Evolutionary conservation across 1,140 invertebrate genomes (phyloP), one percentile per base, ranked within the genome.

Genomic region (Trachelipus rathkii): DNA sequence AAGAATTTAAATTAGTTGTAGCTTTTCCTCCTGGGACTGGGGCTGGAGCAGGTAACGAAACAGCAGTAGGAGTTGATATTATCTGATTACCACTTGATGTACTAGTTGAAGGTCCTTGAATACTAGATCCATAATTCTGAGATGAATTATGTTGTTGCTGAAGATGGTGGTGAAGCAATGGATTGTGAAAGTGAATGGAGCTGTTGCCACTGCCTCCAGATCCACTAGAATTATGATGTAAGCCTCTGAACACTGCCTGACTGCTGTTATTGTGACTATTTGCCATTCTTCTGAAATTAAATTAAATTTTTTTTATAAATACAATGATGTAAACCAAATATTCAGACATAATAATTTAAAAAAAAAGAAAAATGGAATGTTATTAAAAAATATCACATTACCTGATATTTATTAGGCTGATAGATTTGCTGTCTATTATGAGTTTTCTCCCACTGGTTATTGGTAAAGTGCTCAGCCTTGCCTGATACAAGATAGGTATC

Each of bases 11-110:
- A 60, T 60, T 60, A 60, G 11, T 8, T 60, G 50, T 60, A 15
- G 44, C 11, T 21, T 71, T 71, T 71, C 44, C 69, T 71, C 44
- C 69, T 15, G 44, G 69, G 19, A 71, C 33, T 4, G 33, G 69
- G n/a, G 33, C 69, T 15, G 69, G 50, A 60, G 50, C 50, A 15
- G 50, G 50, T 60, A 60, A 60, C 8, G 50, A 60, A 60, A 60
- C 50, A 15, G 50, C 50, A 19, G 50, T 15, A 60, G 50, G 50
- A 60, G 50, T 60, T 13, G 50, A 60, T 60, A 60, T 60, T 13
- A 60, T 60, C 50, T 60, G 50, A 60, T 60, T 60, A 4, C 50
- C 50, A 60, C 50, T 60, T 60, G 11, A 13, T 60, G 50, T 15
- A 60, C 50, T 60, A 60, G 11, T 19, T 15, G 50, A 60, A 15